phyloP scores from a whole-genome alignment of 1,140 invertebrate genomes.

The Drosophila simulans region DNA sequence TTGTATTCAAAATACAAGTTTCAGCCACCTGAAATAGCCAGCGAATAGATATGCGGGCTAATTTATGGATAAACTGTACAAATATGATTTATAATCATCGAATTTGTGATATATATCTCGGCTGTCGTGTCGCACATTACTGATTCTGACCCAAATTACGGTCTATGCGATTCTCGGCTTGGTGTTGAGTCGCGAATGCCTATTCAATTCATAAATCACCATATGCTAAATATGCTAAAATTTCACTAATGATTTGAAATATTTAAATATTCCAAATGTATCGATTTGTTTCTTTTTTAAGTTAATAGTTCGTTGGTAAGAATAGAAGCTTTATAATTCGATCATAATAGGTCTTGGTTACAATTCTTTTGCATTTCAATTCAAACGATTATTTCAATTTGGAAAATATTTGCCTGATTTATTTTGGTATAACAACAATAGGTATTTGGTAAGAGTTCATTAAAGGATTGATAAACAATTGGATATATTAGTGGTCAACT shows the following conservation, averaged over 20 bases:
- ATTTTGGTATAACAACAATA: conserved; percentile 63
- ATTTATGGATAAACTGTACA: conserved; percentile 27
- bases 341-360: too few relatives aligned
- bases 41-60: conserved; percentile 25
- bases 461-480: conserved; percentile 30
- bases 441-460: conserved; percentile 51
- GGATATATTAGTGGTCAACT: neutral
- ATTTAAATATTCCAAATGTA: neutral
- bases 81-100: conserved; percentile 48
- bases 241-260: neutral
- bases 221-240: neutral
- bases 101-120: conserved; percentile 37
- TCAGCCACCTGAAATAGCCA: conserved; percentile 44
- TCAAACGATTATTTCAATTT: conserved; percentile 31
- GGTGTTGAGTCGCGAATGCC: neutral
- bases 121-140: conserved; percentile 11
- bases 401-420: conserved; percentile 66
- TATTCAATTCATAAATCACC: neutral
- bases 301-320: too few relatives aligned
- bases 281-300: too few relatives aligned
- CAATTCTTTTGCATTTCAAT: too few relatives aligned
- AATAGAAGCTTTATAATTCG: too few relatives aligned
- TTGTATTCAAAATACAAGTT: conserved; percentile 36
- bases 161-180: conserved; percentile 1
- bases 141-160: conserved; percentile 4